phyloP scores from a whole-genome alignment of 1,140 invertebrate species.

The Meloidogyne hapla region DNA sequence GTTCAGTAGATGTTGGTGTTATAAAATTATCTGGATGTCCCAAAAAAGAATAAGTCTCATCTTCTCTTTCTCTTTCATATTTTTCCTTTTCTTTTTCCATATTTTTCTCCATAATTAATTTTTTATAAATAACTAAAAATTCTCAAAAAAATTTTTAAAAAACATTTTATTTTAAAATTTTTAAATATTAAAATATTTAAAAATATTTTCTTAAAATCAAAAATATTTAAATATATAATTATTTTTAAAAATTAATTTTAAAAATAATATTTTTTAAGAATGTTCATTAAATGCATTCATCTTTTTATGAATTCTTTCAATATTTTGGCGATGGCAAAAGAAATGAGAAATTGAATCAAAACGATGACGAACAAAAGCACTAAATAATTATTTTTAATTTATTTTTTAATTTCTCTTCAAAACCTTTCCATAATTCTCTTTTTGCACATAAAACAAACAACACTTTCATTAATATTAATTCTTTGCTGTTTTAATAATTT shows the following conservation, averaged over 20 bases:
- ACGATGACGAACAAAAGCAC: conserved; percentile 41
- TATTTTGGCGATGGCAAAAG: conserved; percentile 37
- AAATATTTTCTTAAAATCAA: neutral
- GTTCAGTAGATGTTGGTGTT: neutral
- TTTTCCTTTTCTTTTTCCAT: no score
- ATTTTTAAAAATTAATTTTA: neutral
- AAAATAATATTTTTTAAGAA: conserved; percentile 4
- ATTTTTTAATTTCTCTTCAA: neutral
- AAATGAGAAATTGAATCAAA: conserved; percentile 37
- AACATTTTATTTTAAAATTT: neutral
- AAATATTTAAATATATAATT: neutral
- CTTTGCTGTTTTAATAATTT: conserved; percentile 26
- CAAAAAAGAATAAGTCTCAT: neutral
- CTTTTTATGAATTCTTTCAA: neutral
- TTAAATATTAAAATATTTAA: neutral
- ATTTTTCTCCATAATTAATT: neutral
- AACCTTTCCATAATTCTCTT: conserved; percentile 46
- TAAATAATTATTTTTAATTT: conserved; percentile 23
- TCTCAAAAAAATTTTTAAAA: neutral
- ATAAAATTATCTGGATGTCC: neutral
- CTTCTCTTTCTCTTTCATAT: neutral
- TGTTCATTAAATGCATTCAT: conserved; percentile 1
- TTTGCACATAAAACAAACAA: conserved; percentile 37
- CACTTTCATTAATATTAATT: conserved; percentile 30
- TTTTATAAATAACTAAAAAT: neutral